A percentile compares a stretch with the other conserved stretches of the same genome.
Conservation (phyloP, 1,140 invertebrate genomes). For the Druon quercuslanigerum region DNA sequence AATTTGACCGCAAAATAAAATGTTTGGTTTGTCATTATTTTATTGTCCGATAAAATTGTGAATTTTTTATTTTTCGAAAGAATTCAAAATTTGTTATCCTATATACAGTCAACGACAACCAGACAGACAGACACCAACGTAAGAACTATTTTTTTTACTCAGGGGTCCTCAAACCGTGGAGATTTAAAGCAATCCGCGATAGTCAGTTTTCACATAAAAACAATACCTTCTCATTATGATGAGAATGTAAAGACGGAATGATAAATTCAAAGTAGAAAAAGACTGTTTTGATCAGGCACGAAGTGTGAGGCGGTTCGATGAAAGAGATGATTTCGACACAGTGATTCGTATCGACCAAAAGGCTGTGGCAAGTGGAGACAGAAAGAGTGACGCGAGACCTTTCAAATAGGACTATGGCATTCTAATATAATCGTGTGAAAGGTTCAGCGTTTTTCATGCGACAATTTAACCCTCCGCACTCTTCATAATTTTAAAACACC, state of each 20-base stretch:
- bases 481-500: background rate
- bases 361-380: background rate
- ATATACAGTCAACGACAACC: too few relatives aligned
- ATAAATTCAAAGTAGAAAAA: background rate
- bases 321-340: constrained; percentile 13
- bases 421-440: constrained; percentile 12
- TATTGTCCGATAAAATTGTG: too few relatives aligned
- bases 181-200: too few relatives aligned
- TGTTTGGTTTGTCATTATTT: too few relatives aligned
- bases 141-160: too few relatives aligned
- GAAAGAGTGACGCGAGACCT: constrained; percentile 18
- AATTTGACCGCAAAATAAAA: too few relatives aligned
- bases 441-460: background rate
- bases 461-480: constrained; percentile 9
- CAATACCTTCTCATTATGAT: too few relatives aligned
- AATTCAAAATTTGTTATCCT: too few relatives aligned
- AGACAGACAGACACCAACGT: too few relatives aligned
- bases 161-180: too few relatives aligned
- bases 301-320: background rate
- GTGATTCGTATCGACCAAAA: background rate
- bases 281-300: background rate
- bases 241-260: background rate
- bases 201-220: too few relatives aligned
- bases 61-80: too few relatives aligned
- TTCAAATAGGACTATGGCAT: constrained; percentile 18